These are phyloP conservation scores for Dermatophagoides farinae DNA, from an alignment of 1,140 invertebrate genomes.

Conservation along the genomic window DNA sequence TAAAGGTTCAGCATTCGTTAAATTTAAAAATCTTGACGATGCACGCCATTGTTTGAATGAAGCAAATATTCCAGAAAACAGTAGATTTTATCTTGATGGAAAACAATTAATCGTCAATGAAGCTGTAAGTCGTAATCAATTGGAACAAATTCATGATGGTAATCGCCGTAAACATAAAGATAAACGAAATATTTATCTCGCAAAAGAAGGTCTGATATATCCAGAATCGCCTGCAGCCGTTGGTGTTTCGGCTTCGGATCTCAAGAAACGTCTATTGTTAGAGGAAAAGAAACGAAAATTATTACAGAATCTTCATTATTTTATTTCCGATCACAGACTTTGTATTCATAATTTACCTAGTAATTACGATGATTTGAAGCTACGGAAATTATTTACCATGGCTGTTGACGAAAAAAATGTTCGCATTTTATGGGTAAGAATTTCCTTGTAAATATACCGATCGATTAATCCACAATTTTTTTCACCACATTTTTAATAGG, in stretches of 20 bases:
- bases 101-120: slow-evolving; percentile 45
- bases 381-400: slow-evolving; percentile 40
- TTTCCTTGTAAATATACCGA: too few species aligned
- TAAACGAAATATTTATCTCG: slow-evolving; percentile 67
- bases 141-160: slow-evolving; percentile 31
- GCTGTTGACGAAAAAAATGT: slow-evolving; percentile 31
- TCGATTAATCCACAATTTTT: too few species aligned
- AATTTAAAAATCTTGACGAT: slow-evolving; percentile 52
- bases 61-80: slow-evolving; percentile 29
- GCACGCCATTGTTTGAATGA: slow-evolving; percentile 47
- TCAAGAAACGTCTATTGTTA: slow-evolving; percentile 36
- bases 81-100: slow-evolving; percentile 32
- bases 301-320: slow-evolving; percentile 71
- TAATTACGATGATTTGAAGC: slow-evolving; percentile 41
- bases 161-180: slow-evolving; percentile 46
- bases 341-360: slow-evolving; percentile 70
- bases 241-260: slow-evolving; percentile 57
- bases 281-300: slow-evolving; percentile 71
- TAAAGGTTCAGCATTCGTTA: slow-evolving; percentile 72
- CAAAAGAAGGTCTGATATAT: slow-evolving; percentile 71
- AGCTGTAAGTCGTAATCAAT: slow-evolving; percentile 48
- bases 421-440: slow-evolving; percentile 28
- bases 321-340: slow-evolving; percentile 62
- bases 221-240: slow-evolving; percentile 57
- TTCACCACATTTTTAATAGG: slow-evolving; percentile 26